These are phyloP conservation scores for Columba guinea DNA, from an alignment of 2,797 vertebrate genomes.

Conservation along the genomic window DNA sequence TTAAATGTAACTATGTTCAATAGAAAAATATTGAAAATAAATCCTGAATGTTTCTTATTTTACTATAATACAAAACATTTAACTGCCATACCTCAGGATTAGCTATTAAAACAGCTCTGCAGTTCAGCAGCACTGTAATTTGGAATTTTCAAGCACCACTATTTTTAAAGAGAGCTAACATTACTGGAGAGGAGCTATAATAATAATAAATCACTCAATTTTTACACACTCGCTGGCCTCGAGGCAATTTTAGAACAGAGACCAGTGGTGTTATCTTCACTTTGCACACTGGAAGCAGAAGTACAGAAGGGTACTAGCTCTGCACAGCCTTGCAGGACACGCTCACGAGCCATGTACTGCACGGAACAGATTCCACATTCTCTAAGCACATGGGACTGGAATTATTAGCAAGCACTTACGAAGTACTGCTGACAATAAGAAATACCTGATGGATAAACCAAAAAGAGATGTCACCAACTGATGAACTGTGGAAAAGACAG, in stretches of 20 bases:
- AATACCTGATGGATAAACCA: neutral
- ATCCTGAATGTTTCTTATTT: neutral
- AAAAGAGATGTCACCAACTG: neutral
- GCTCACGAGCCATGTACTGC: neutral
- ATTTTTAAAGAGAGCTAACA: neutral
- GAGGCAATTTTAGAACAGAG: neutral
- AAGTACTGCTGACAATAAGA: neutral
- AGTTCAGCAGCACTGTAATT: neutral
- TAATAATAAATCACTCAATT: slow-evolving; percentile 4
- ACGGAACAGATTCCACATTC: neutral
- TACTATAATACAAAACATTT: neutral
- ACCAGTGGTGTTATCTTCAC: neutral
- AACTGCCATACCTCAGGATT: neutral
- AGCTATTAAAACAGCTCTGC: neutral
- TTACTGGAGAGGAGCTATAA: neutral
- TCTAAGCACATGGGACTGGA: neutral
- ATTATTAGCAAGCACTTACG: neutral
- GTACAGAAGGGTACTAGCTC: neutral
- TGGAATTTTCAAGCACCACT: slow-evolving; percentile 6
- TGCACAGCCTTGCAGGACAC: neutral
- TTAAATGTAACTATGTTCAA: neutral
- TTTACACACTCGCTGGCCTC: neutral
- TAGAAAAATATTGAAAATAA: neutral
- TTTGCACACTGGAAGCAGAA: neutral
- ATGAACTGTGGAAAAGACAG: neutral